phyloP scores from a whole-genome alignment of 2,797 vertebrate genomes.

The Chaetophractus vellerosus region DNA sequence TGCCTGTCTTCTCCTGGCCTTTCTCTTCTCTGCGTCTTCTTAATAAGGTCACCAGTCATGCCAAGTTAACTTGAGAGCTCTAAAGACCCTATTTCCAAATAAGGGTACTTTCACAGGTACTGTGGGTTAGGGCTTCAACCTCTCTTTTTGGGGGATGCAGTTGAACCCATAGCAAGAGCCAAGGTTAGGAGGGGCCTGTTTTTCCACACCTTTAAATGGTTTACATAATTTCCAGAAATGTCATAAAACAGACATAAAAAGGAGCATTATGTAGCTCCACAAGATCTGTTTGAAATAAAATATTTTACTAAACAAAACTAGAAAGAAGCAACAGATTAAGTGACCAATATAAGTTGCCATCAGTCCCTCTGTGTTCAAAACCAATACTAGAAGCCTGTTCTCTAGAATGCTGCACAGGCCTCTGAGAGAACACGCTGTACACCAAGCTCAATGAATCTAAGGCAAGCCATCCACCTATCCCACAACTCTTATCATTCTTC shows the following conservation, averaged over 20 bases:
- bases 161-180: not conserved
- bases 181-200: not conserved
- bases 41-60: too few relatives aligned
- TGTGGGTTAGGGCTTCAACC: too few relatives aligned
- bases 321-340: not conserved
- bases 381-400: not conserved
- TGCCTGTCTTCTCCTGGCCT: too few relatives aligned
- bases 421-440: not conserved
- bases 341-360: not conserved
- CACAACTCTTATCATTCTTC: not conserved
- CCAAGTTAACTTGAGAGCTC: too few relatives aligned
- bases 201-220: conserved; percentile 2
- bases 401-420: not conserved
- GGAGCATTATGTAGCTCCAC: not conserved
- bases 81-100: too few relatives aligned
- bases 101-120: too few relatives aligned
- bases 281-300: conserved; percentile 25
- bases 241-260: not conserved
- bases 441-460: not conserved
- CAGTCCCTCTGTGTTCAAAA: not conserved
- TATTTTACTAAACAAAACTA: not conserved
- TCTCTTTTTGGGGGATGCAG: too few relatives aligned
- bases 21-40: too few relatives aligned
- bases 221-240: not conserved
- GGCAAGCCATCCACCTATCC: not conserved